A percentile compares a stretch with the other conserved stretches of the same genome.
These are phyloP conservation scores for Erpobdella octoculata DNA, from an alignment of 2,888 invertebrate species.

Conservation along the genomic window DNA sequence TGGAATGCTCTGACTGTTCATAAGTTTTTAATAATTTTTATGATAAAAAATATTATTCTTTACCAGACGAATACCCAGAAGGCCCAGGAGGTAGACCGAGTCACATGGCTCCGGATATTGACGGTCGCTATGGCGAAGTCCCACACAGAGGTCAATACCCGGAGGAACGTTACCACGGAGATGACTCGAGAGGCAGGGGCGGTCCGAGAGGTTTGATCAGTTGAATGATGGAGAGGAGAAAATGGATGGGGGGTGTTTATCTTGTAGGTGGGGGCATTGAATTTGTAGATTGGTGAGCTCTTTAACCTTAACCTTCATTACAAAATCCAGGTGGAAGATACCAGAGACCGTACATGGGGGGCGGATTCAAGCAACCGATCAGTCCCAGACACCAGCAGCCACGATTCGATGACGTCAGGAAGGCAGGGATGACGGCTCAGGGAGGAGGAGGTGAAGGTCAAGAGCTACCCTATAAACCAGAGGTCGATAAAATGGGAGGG, in stretches of 20 bases:
- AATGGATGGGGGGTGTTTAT: neutral
- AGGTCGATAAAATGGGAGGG: slow-evolving; percentile 14
- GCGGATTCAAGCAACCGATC: neutral
- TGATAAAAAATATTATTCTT: too few species aligned
- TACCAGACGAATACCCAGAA: neutral
- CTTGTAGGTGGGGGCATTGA: neutral
- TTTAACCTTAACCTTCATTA: neutral
- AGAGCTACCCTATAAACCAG: neutral
- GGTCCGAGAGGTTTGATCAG: neutral
- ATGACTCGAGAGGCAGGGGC: slow-evolving; percentile 10
- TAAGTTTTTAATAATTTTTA: neutral
- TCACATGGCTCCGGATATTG: neutral
- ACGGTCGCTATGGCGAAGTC: neutral
- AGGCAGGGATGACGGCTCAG: too few species aligned
- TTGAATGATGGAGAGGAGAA: too few species aligned
- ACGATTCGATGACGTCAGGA: neutral
- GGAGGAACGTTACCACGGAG: neutral
- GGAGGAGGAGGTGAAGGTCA: slow-evolving; percentile 9
- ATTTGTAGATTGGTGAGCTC: neutral
- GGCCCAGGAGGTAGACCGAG: neutral
- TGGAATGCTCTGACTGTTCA: too few species aligned
- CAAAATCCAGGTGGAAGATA: neutral
- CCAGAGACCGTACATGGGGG: neutral
- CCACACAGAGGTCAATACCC: slow-evolving; percentile 1
- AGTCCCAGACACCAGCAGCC: neutral